Percentiles rank a stretch among this genome's conserved stretches.
These are phyloP conservation scores for Apodemia zela DNA, from an alignment of 2,888 invertebrate genomes.

Conservation along the genomic window DNA sequence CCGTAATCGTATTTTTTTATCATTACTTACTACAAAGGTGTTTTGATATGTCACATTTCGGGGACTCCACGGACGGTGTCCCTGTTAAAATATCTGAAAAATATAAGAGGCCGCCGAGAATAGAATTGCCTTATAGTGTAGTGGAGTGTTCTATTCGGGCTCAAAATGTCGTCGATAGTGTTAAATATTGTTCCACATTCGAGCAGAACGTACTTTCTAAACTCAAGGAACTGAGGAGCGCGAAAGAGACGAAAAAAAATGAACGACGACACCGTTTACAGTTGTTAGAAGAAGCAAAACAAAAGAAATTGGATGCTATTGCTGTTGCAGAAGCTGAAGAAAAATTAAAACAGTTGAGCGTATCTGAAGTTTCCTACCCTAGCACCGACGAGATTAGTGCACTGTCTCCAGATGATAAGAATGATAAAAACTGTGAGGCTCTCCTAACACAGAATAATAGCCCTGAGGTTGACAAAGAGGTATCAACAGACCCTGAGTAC, in stretches of 20 bases:
- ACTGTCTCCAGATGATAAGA: slow-evolving; percentile 72
- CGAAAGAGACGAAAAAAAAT: slow-evolving; percentile 82
- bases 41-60: slow-evolving; percentile 73
- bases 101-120: slow-evolving; percentile 87
- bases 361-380: slow-evolving; percentile 81
- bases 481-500: slow-evolving; percentile 40
- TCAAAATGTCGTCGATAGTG: slow-evolving; percentile 56
- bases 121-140: slow-evolving; percentile 75
- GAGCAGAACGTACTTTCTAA: slow-evolving; percentile 86
- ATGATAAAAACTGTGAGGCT: slow-evolving; percentile 58
- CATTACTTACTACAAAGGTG: slow-evolving; percentile 45
- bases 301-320: slow-evolving; percentile 74
- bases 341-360: slow-evolving; percentile 77
- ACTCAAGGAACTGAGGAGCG: slow-evolving; percentile 85
- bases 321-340: slow-evolving; percentile 73
- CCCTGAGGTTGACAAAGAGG: slow-evolving; percentile 38
- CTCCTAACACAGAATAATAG: slow-evolving; percentile 45
- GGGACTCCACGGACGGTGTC: slow-evolving; percentile 89
- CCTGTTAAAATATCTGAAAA: slow-evolving; percentile 94
- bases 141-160: slow-evolving; percentile 56
- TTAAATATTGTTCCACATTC: slow-evolving; percentile 83
- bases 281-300: slow-evolving; percentile 78
- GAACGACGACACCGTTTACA: slow-evolving; percentile 82
- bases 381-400: slow-evolving; percentile 81
- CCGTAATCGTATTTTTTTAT: slow-evolving; percentile 66